Base-by-base conservation (phyloP, 2,888 invertebrate genomes). In the Tetranychus truncatus region DNA sequence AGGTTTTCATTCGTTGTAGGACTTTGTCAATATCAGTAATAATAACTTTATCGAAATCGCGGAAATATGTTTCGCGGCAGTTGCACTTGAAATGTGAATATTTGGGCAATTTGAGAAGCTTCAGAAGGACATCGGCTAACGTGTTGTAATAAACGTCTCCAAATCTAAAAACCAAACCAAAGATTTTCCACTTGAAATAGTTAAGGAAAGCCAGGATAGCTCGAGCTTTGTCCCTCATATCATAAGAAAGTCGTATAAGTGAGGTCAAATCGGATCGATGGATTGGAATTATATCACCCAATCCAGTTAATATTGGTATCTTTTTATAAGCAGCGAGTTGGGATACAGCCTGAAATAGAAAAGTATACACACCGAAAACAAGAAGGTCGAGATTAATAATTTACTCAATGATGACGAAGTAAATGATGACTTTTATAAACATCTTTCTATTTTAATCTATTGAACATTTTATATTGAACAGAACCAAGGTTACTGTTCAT, bases 241-340 rank as follows among this genome's bases (percentile, higher is more conserved):
- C 78, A 45, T 79, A 79, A 11, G 78, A 78, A 74, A 78, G 76
- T 6, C 79, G 74, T 20, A 79, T 77, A 46, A 79, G 71, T 6
- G 79, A 79, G 15, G 46, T 75, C 72, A 77, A 79, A 24, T 77
- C 76, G 0, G 76, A 75, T n/a, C 79, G 46, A 7, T 79, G 72
- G 20, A 67, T 72, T 15, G 44, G 75, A 3, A 79, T 72, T 5
- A 78, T 77, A 75, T 79, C 79, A 0, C 79, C 79, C 6, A 79
- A 75, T 9, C 79, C 79, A 0, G 79, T 79, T 21, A 79, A 55
- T 15, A 78, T 72, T 15, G 79, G 79, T 34, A 79, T 78, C n/a
- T 77, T 75, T 15, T 74, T 69, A 69, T 78, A 78, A 9, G 78
- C 74, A 3, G 79, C 79, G 24, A 78, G 75, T 7, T 77, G 76